Conservation (phyloP, 2,113 vertebrate genomes). For the Phylloscopus trochiloides region DNA sequence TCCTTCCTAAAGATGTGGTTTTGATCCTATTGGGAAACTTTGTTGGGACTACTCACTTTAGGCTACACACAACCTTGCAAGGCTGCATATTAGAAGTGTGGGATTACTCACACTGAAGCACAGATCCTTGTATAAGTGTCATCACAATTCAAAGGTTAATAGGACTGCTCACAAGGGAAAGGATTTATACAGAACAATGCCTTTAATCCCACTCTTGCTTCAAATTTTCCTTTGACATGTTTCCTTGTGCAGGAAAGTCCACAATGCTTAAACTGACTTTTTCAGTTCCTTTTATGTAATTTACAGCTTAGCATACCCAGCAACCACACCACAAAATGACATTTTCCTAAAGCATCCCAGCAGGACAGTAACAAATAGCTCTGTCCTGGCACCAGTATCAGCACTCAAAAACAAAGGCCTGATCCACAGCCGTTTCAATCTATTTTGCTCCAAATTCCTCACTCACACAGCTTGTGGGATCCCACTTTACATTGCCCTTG, state of each 20-base stretch:
- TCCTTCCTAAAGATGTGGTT: neutral
- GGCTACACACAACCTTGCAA: neutral
- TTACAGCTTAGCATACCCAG: neutral
- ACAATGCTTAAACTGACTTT: neutral
- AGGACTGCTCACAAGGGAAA: neutral
- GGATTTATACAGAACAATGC: neutral
- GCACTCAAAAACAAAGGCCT: neutral
- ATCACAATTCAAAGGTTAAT: neutral
- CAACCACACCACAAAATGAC: neutral
- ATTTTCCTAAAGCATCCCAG: neutral
- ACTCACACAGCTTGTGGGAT: neutral
- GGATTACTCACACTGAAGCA: neutral
- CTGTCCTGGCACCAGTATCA: neutral
- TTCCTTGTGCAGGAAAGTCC: neutral
- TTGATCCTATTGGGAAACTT: neutral
- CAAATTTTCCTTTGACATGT: neutral
- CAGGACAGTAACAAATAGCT: neutral
- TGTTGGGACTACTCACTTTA: neutral
- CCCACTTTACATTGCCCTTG: neutral
- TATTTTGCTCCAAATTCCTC: neutral
- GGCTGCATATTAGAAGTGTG: neutral
- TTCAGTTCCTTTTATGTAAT: neutral
- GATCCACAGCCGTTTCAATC: neutral
- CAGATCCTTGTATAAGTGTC: neutral
- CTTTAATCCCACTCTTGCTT: neutral